phyloP scores from a whole-genome alignment of 2,888 invertebrate genomes.

The Strigamia maritima region DNA sequence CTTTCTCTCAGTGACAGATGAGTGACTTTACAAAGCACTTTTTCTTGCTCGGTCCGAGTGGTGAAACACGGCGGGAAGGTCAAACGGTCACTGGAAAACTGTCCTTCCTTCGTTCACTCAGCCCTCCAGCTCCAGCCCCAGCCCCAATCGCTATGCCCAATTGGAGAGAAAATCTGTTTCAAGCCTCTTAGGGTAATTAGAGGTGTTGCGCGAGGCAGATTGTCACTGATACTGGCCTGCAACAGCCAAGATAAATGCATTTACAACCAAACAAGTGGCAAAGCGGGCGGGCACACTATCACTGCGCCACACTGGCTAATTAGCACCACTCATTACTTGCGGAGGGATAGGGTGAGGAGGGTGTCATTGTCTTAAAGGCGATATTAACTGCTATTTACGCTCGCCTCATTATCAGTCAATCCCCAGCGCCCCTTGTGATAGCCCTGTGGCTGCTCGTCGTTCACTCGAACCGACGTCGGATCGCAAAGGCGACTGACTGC shows the following conservation, averaged over 20 bases:
- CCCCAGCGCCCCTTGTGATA: slow-evolving; percentile 34
- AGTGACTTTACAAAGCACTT: background rate
- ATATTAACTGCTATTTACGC: slow-evolving; percentile 35
- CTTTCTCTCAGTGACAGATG: background rate
- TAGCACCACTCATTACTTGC: slow-evolving; percentile 35
- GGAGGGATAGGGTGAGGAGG: background rate
- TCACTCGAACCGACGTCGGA: background rate
- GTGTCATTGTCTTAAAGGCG: slow-evolving; percentile 35
- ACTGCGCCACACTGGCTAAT: slow-evolving; percentile 35
- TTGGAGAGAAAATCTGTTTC: slow-evolving; percentile 28
- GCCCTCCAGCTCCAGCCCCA: background rate
- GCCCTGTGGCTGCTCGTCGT: slow-evolving; percentile 22
- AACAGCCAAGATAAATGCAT: slow-evolving; percentile 34
- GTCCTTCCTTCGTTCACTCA: background rate
- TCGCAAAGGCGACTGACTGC: background rate
- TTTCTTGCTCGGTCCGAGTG: background rate
- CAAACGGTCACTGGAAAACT: background rate
- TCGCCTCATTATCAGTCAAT: slow-evolving; percentile 35
- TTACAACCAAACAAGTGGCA: slow-evolving; percentile 34
- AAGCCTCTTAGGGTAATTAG: slow-evolving; percentile 37
- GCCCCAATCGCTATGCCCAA: background rate
- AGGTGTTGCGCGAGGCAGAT: slow-evolving; percentile 37
- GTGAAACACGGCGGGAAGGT: background rate
- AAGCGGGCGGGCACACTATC: slow-evolving; percentile 34
- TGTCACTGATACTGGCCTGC: slow-evolving; percentile 37